Base-by-base conservation (phyloP, 64 coral and sea anemone species). In the Montipora cactus region DNA sequence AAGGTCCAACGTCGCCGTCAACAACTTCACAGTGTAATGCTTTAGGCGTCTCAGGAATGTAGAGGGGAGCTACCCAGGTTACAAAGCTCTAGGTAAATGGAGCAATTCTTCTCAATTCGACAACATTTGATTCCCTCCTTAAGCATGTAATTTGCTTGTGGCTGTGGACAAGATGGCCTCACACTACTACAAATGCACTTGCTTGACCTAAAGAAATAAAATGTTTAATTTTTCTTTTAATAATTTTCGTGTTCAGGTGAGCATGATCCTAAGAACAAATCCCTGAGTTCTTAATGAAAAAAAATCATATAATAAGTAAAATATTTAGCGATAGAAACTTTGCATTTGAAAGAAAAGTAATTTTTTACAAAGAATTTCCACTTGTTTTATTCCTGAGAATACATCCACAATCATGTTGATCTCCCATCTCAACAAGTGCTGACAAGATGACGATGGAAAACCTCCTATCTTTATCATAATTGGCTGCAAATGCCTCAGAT, bases 11-110 rank as follows among this genome's bases (percentile, higher is more conserved):
- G 19, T 79, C 96, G 47, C 74, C 89, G 8, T 87, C 82, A 13
- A 81, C 48, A 53, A 89, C 59, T 23, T 91, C 67, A 67, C 80
- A 87, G 18, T 76, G 88, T 45, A 97, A 75, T 19, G 62, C 55
- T 14, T 53, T 22, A 4, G 57, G 76, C 10, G 19, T 47, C 4
- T 58, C 55, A 6, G 81, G 15, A 8, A 92, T 58, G 8, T 93
- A 59, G 15, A 97, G 78, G 19, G 93, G 96, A 14, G 77, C 96
- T 48, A 97, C 80, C 96, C 93, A 97, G 69, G 55, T 97, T 97
- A 67, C 96, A 97, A 47, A 94, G 77, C 57, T 75, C 82, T 71
- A 9, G 5, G 64, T 68, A 72, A 21, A 9, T 72, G 16, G 82
- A 86, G 67, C 82, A 86, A 45, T 86, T 86, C 46, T 69, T 86